Conservation (phyloP, 2,888 invertebrate genomes). For the Catocala sponsa region DNA sequence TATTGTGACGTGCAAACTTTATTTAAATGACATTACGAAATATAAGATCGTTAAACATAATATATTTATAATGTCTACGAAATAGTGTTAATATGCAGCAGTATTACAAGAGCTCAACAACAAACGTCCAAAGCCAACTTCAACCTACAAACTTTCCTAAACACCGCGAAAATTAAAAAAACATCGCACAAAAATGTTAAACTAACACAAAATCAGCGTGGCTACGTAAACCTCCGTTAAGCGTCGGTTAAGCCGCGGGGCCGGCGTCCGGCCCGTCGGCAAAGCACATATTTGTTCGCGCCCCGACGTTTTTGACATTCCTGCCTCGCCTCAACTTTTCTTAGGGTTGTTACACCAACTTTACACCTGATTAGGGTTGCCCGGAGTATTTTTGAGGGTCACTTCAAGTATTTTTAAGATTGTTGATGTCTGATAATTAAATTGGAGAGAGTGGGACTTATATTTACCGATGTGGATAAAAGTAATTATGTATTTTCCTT, state of each 20-base stretch:
- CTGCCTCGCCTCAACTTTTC: constrained; percentile 80
- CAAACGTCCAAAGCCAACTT: not conserved
- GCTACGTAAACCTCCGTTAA: constrained; percentile 44
- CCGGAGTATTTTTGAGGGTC: not conserved
- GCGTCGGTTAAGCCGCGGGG: constrained; percentile 42
- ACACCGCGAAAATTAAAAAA: constrained; percentile 10
- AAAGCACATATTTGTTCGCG: constrained; percentile 86
- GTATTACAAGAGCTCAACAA: too few relatives aligned
- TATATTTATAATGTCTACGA: too few relatives aligned
- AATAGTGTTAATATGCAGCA: too few relatives aligned
- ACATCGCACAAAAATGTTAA: constrained; percentile 13
- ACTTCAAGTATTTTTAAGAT: constrained; percentile 13
- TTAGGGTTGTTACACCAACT: constrained; percentile 76
- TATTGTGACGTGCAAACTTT: too few relatives aligned
- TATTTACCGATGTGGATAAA: not conserved
- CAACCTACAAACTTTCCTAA: not conserved
- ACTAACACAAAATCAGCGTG: constrained; percentile 24
- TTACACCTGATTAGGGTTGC: constrained; percentile 53
- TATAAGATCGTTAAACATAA: too few relatives aligned
- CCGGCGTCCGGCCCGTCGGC: constrained; percentile 59
- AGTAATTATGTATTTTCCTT: not conserved
- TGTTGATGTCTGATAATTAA: constrained; percentile 4
- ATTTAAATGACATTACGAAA: too few relatives aligned
- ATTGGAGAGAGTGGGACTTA: not conserved
- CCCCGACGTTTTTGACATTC: constrained; percentile 83